A percentile compares a stretch with the other conserved stretches of the same genome.
Conservation (phyloP, 2,888 invertebrate species). For the Tethea ocularis region DNA sequence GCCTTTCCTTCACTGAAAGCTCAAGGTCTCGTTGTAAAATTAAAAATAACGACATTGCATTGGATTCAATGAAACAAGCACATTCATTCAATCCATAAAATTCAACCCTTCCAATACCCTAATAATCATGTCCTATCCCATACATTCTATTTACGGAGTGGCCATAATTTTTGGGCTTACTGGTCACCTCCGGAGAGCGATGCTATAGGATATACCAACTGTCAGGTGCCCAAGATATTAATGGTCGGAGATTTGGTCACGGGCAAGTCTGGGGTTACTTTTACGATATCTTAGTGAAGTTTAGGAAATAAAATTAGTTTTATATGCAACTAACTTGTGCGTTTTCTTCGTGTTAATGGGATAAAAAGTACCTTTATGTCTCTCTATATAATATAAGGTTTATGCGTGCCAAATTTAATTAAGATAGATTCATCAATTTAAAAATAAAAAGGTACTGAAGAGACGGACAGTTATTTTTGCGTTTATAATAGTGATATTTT, state of each 20-base stretch:
- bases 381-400: too few species aligned
- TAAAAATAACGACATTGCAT: too few species aligned
- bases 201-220: constrained; percentile 56
- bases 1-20: too few species aligned
- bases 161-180: constrained; percentile 63
- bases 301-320: background rate
- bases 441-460: too few species aligned
- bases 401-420: too few species aligned
- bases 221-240: constrained; percentile 66
- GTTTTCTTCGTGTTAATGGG: too few species aligned
- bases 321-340: background rate
- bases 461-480: too few species aligned
- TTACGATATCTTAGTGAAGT: constrained; percentile 35
- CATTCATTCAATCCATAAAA: background rate
- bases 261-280: constrained; percentile 27
- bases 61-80: too few species aligned
- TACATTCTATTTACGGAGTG: constrained; percentile 55
- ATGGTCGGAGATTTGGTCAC: constrained; percentile 44
- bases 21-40: too few species aligned
- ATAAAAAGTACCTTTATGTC: too few species aligned
- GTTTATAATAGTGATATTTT: too few species aligned
- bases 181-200: constrained; percentile 49
- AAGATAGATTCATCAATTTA: too few species aligned
- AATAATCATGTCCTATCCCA: constrained; percentile 24
- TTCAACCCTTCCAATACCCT: background rate